phyloP scores from a whole-genome alignment of 2,888 invertebrate genomes.

The Aquatica leii region DNA sequence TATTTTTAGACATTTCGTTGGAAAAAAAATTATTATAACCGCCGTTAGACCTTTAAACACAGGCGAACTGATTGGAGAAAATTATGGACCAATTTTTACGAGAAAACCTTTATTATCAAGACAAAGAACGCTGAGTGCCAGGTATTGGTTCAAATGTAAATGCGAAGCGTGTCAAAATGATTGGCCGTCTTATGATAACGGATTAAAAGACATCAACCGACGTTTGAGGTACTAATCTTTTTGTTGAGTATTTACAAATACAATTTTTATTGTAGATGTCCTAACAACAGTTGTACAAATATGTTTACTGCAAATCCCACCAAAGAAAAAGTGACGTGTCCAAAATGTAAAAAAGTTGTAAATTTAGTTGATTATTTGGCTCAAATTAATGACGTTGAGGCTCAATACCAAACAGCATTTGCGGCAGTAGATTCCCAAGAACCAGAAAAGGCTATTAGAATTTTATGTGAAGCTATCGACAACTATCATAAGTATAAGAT shows the following conservation, averaged over 20 bases:
- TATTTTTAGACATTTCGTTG: conserved; percentile 73
- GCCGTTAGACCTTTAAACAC: conserved; percentile 70
- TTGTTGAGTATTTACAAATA: neutral
- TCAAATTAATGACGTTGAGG: conserved; percentile 61
- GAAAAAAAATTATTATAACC: conserved; percentile 74
- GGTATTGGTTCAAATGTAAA: conserved; percentile 82
- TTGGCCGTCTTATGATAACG: conserved; percentile 73
- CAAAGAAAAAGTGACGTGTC: conserved; percentile 61
- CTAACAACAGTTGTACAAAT: conserved; percentile 61
- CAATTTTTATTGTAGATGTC: conserved; percentile 59
- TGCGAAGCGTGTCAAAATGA: conserved; percentile 77
- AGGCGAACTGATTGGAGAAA: conserved; percentile 79
- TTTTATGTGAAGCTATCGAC: conserved; percentile 67
- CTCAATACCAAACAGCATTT: conserved; percentile 61
- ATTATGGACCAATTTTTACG: conserved; percentile 83
- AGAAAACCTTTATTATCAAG: conserved; percentile 66
- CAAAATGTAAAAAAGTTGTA: conserved; percentile 63
- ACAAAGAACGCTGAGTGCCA: conserved; percentile 70
- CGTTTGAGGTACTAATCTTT: conserved; percentile 57
- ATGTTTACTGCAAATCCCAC: conserved; percentile 61
- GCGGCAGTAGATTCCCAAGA: conserved; percentile 65
- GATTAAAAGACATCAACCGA: conserved; percentile 62
- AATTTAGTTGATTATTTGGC: conserved; percentile 60
- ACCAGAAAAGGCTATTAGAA: conserved; percentile 64
- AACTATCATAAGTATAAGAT: conserved; percentile 64